A percentile compares a stretch with the other conserved stretches of the same genome.
Evolutionary conservation across 1,140 invertebrate genomes (phyloP).

Genomic region (Ips typographus): DNA sequence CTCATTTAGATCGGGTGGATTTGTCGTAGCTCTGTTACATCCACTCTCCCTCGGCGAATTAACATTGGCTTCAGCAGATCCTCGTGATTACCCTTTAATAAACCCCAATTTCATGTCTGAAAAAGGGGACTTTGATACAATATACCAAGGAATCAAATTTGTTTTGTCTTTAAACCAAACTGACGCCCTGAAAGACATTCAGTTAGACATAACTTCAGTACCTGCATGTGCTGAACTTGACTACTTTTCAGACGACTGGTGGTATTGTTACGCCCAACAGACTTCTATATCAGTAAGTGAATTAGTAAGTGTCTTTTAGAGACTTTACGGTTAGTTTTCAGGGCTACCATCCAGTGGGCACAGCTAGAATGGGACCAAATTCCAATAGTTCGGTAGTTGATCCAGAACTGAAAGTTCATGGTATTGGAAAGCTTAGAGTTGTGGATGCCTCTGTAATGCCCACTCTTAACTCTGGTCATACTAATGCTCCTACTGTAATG

Average conservation of each 20-base stretch:
- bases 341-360: slow-evolving; percentile 57
- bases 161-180: slow-evolving; percentile 61
- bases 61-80: slow-evolving; percentile 65
- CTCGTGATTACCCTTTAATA: slow-evolving; percentile 71
- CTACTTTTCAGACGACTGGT: slow-evolving; percentile 7
- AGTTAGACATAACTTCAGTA: background rate
- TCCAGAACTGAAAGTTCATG: slow-evolving; percentile 50
- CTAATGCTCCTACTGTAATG: slow-evolving; percentile 56
- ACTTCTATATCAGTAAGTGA: slow-evolving; percentile 6
- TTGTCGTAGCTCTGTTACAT: slow-evolving; percentile 51
- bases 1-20: no score
- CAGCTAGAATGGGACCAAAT: slow-evolving; percentile 62
- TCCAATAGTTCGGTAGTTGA: slow-evolving; percentile 54
- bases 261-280: slow-evolving; percentile 21
- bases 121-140: slow-evolving; percentile 60
- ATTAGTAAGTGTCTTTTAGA: no score
- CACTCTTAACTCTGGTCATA: slow-evolving; percentile 53
- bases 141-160: slow-evolving; percentile 61
- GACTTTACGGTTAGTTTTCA: background rate
- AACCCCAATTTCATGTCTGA: slow-evolving; percentile 74
- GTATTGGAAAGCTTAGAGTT: slow-evolving; percentile 53
- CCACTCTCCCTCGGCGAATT: slow-evolving; percentile 75
- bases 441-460: slow-evolving; percentile 51
- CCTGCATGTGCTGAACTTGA: slow-evolving; percentile 1
- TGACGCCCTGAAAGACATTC: slow-evolving; percentile 52